Percentiles rank a stretch among this genome's conserved stretches.
Conservation (phyloP, 2,113 vertebrate species). For the Muscicapa adusta region DNA sequence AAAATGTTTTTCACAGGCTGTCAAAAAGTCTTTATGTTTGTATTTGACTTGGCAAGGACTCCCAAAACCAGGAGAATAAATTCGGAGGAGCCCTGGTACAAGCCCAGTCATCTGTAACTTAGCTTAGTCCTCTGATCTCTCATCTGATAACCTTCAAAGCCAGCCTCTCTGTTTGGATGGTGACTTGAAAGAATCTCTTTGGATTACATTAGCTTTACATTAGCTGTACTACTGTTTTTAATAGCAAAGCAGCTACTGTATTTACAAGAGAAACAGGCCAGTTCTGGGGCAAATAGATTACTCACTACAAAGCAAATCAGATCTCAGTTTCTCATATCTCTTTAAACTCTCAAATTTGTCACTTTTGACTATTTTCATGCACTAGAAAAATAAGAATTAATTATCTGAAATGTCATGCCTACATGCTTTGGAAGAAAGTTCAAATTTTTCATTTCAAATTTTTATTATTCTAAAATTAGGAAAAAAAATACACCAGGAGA, state of each 20-base stretch:
- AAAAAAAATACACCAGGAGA: background rate
- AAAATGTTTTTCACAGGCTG: background rate
- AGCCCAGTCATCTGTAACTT: slow-evolving; percentile 1
- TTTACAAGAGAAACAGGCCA: background rate
- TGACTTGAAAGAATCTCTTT: background rate
- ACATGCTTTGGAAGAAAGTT: background rate
- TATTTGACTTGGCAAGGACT: slow-evolving; percentile 36
- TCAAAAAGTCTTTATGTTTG: slow-evolving; percentile 16
- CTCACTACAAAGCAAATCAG: background rate
- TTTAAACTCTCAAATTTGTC: background rate
- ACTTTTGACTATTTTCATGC: background rate
- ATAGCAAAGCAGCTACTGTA: background rate
- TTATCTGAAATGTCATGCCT: background rate
- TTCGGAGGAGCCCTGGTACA: background rate
- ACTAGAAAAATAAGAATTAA: background rate
- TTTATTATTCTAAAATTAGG: background rate
- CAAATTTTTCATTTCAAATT: background rate
- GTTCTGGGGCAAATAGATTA: background rate
- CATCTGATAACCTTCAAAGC: slow-evolving; percentile 20
- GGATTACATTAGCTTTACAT: background rate
- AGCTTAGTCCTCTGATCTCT: background rate
- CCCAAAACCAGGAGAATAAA: background rate
- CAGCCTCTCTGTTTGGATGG: background rate
- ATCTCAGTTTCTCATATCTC: background rate
- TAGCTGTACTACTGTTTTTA: background rate